Evolutionary conservation across 2,888 invertebrate species (phyloP).

Genomic region (Dasysyrphus tricinctus): DNA sequence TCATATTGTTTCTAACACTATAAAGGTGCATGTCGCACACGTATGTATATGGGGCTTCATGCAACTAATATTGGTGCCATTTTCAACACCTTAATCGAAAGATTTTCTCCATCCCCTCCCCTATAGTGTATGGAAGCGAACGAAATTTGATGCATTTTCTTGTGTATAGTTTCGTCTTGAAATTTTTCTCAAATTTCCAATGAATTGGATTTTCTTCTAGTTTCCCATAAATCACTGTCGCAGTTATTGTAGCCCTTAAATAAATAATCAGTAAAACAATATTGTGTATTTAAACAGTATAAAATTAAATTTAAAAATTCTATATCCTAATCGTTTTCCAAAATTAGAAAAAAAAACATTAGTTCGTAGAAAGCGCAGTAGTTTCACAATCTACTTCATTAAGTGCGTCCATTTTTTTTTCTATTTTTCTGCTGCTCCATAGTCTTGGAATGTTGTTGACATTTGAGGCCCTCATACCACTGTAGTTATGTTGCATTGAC

Average conservation of each 20-base stretch:
- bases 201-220: slow-evolving; percentile 43
- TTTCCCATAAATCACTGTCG: slow-evolving; percentile 53
- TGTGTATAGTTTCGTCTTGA: slow-evolving; percentile 38
- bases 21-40: slow-evolving; percentile 43
- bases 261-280: not conserved
- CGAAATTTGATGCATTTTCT: slow-evolving; percentile 63
- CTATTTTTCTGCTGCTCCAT: not conserved
- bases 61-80: slow-evolving; percentile 49
- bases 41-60: slow-evolving; percentile 33
- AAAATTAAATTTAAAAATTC: not conserved
- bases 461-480: not conserved
- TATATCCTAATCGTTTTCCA: not conserved
- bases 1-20: not conserved
- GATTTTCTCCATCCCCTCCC: slow-evolving; percentile 41
- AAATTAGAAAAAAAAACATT: not conserved
- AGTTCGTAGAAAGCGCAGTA: not conserved
- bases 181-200: slow-evolving; percentile 45
- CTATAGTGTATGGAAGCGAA: slow-evolving; percentile 15
- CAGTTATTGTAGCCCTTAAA: slow-evolving; percentile 34
- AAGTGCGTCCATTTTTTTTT: not conserved
- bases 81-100: slow-evolving; percentile 49
- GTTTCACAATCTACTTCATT: not conserved
- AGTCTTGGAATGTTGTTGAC: slow-evolving; percentile 12
- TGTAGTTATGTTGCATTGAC: not conserved
- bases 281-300: not conserved